A percentile compares a stretch with the other conserved stretches of the same genome.
Conservation (phyloP, 2,797 vertebrate species). For the Amniataba percoides region DNA sequence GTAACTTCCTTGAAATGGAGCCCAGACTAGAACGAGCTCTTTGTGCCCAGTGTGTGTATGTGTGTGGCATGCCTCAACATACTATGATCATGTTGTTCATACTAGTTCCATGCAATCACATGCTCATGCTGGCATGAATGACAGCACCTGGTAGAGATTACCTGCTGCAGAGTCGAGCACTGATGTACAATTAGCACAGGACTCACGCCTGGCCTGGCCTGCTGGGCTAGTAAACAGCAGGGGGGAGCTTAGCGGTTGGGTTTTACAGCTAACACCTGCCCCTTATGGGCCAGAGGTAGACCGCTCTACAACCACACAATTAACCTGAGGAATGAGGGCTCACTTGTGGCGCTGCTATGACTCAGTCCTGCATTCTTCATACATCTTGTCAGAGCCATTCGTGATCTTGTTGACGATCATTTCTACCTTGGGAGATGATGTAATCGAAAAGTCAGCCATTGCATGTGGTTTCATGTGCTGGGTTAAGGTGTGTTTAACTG, state of each 20-base stretch:
- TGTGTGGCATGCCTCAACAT: conserved; percentile 9
- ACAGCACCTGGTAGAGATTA: conserved; percentile 75
- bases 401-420: conserved; percentile 23
- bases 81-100: conserved; percentile 11
- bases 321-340: conserved; percentile 51
- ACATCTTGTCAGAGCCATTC: conserved; percentile 44
- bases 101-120: background rate
- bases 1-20: conserved; percentile 43
- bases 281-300: conserved; percentile 51
- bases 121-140: conserved; percentile 39
- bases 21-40: conserved; percentile 57
- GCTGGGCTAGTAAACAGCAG: conserved; percentile 67
- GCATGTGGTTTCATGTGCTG: conserved; percentile 20
- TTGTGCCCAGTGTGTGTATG: conserved; percentile 55
- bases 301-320: conserved; percentile 42
- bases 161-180: conserved; percentile 30
- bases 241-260: conserved; percentile 44
- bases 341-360: conserved; percentile 12
- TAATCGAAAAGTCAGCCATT: conserved; percentile 30
- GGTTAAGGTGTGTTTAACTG: conserved; percentile 6
- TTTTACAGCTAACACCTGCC: conserved; percentile 75
- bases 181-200: conserved; percentile 47
- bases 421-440: conserved; percentile 44
- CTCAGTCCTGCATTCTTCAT: conserved; percentile 46
- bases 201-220: conserved; percentile 44